phyloP scores from a whole-genome alignment of 2,797 vertebrate species.

The Periophthalmus magnuspinnatus region DNA sequence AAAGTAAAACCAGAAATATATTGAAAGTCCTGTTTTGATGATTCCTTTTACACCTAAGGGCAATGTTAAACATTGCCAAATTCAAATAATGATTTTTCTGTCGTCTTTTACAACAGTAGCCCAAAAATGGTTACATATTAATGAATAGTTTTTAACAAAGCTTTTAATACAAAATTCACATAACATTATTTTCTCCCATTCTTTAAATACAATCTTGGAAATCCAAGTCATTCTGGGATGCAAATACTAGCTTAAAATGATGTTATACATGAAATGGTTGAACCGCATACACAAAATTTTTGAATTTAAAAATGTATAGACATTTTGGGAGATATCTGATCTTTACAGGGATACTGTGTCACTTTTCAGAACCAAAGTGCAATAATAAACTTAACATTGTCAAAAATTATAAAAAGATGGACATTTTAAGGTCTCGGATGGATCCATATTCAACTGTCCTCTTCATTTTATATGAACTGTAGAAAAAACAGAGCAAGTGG shows the following conservation, averaged over 20 bases:
- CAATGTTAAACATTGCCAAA: neutral
- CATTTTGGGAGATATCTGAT: too few species aligned
- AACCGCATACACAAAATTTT: neutral
- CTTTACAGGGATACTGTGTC: neutral
- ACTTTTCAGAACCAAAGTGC: neutral
- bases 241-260: neutral
- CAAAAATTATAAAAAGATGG: neutral
- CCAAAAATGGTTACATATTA: neutral
- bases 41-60: neutral
- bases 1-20: neutral
- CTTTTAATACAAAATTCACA: neutral
- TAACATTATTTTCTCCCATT: neutral
- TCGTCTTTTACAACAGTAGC: too few species aligned
- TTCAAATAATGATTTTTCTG: neutral
- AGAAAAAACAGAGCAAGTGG: conserved; percentile 53
- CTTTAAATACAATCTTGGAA: neutral
- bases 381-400: neutral
- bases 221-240: neutral
- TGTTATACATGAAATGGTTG: neutral
- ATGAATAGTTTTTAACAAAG: neutral
- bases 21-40: neutral
- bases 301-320: neutral
- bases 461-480: conserved; percentile 46
- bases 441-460: neutral
- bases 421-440: neutral